Conservation (phyloP, 2,888 invertebrate species). For the Cheilosia variabilis region DNA sequence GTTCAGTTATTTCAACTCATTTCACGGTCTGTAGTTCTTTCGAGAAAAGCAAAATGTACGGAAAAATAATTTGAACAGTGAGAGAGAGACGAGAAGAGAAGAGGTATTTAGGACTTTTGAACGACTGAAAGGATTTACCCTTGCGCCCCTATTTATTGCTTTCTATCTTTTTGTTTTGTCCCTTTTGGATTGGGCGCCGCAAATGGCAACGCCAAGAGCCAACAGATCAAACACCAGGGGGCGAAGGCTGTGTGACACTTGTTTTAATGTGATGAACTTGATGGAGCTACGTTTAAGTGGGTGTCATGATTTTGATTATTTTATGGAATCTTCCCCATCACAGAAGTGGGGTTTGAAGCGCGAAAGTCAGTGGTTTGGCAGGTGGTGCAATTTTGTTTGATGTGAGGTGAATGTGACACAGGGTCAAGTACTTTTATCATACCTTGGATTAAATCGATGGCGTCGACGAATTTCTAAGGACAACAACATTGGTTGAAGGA, state of each 20-base stretch:
- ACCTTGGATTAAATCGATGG: too few species aligned
- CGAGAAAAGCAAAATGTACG: conserved; percentile 64
- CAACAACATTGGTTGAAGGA: too few species aligned
- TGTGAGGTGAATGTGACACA: too few species aligned
- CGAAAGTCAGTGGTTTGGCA: background rate
- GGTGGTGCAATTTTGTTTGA: too few species aligned
- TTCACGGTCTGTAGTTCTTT: conserved; percentile 73
- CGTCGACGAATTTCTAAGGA: too few species aligned
- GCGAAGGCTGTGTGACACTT: conserved; percentile 47
- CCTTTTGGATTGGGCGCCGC: background rate
- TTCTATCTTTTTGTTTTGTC: conserved; percentile 23
- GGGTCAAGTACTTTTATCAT: too few species aligned
- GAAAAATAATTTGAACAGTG: conserved; percentile 49
- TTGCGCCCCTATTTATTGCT: conserved; percentile 55
- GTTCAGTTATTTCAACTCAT: conserved; percentile 70
- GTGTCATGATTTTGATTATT: conserved; percentile 55
- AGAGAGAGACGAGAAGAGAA: background rate
- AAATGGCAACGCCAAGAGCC: background rate
- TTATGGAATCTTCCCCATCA: background rate
- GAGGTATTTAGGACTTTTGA: conserved; percentile 25
- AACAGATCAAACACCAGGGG: background rate
- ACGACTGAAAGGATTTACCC: conserved; percentile 50
- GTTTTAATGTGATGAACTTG: conserved; percentile 63
- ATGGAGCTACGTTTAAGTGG: conserved; percentile 53
- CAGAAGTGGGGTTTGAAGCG: background rate